Evolutionary conservation across 1,140 invertebrate species (phyloP).

Genomic region (Heliconius himera): DNA sequence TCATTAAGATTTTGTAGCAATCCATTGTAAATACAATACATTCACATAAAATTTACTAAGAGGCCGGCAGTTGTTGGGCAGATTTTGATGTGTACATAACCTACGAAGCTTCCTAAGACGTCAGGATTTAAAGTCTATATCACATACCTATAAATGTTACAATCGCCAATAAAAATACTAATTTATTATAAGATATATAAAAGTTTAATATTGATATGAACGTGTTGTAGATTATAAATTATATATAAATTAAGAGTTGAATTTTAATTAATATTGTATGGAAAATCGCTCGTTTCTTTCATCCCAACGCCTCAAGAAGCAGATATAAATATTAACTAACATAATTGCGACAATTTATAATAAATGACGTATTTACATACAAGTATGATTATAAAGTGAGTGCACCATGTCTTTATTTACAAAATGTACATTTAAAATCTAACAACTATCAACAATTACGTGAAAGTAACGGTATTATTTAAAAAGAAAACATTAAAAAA

Average conservation of each 20-base stretch:
- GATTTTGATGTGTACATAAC: constrained; percentile 37
- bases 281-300: not conserved
- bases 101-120: constrained; percentile 28
- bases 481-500: constrained; percentile 21
- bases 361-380: constrained; percentile 45
- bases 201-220: not conserved
- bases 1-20: not conserved
- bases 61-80: constrained; percentile 40
- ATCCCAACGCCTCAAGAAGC: constrained; percentile 23
- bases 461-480: constrained; percentile 31
- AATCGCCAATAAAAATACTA: not conserved
- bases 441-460: constrained; percentile 72
- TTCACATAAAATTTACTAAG: constrained; percentile 29
- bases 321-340: constrained; percentile 41
- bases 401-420: constrained; percentile 74
- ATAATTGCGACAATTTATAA: constrained; percentile 37
- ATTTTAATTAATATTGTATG: not conserved
- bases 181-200: not conserved
- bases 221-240: not conserved
- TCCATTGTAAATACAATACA: constrained; percentile 16
- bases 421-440: constrained; percentile 71
- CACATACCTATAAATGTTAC: not conserved
- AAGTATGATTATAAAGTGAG: constrained; percentile 50
- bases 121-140: not conserved
- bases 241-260: not conserved